These are phyloP conservation scores for Apodemus speciosus DNA, from an alignment of 2,113 vertebrate species.

Conservation along the genomic window DNA sequence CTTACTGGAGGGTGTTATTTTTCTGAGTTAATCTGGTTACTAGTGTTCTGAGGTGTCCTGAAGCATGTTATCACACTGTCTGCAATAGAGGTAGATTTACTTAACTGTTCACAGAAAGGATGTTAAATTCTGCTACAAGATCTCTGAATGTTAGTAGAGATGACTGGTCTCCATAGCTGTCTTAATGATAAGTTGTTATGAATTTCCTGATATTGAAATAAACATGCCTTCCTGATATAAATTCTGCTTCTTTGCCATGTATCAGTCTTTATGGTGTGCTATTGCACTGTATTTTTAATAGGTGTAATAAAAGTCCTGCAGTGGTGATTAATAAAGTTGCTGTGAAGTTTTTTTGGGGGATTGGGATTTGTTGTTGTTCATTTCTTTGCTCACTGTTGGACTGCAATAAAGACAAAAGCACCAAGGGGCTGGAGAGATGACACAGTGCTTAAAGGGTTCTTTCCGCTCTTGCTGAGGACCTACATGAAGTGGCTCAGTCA, in stretches of 20 bases:
- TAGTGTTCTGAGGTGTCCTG: background rate
- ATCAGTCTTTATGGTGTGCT: background rate
- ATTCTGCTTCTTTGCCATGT: background rate
- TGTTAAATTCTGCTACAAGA: background rate
- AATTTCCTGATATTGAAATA: background rate
- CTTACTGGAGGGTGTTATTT: background rate
- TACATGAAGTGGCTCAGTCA: background rate
- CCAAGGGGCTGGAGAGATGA: background rate
- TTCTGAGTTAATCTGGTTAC: background rate
- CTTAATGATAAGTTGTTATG: background rate
- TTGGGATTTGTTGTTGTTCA: background rate
- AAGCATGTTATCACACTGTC: background rate
- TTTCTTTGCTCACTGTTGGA: background rate
- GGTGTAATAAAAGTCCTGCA: background rate
- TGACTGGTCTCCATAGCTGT: background rate
- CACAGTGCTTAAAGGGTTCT: background rate
- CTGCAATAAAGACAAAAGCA: background rate
- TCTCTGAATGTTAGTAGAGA: background rate
- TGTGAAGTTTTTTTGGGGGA: background rate
- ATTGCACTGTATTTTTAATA: background rate
- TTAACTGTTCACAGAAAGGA: background rate
- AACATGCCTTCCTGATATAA: background rate
- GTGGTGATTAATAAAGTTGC: background rate
- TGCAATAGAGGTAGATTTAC: background rate
- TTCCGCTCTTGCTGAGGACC: fast-evolving